Evolutionary conservation across 1,140 invertebrate genomes (phyloP).

Genomic region (Melitaea cinxia): DNA sequence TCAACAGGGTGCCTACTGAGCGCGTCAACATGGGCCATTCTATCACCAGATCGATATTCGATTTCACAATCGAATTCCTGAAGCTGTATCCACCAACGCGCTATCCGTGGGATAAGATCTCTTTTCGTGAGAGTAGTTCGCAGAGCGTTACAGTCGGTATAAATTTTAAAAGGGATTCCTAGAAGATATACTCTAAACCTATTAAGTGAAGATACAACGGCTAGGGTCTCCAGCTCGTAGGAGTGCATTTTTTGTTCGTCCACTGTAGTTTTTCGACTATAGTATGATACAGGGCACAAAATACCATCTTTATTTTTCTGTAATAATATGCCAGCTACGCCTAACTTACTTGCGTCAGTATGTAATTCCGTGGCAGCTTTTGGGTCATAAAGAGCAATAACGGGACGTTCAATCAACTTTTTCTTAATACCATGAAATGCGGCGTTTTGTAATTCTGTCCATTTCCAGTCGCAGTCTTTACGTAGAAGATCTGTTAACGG

Average conservation of each 20-base stretch:
- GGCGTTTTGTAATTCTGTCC: constrained; percentile 1
- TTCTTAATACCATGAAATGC: constrained; percentile 36
- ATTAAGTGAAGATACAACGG: constrained; percentile 68
- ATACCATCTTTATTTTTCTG: constrained; percentile 24
- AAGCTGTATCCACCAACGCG: constrained; percentile 36
- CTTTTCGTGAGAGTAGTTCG: constrained; percentile 31
- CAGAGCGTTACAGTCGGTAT: constrained; percentile 57
- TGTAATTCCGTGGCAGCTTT: constrained; percentile 35
- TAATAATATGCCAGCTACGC: constrained; percentile 43
- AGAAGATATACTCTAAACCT: constrained; percentile 72
- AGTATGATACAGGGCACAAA: constrained; percentile 41
- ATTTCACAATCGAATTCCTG: background rate
- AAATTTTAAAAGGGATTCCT: constrained; percentile 69
- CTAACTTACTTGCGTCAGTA: constrained; percentile 42
- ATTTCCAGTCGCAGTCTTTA: constrained; percentile 23
- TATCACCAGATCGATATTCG: background rate
- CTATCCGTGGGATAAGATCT: too few species aligned
- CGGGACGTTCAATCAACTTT: constrained; percentile 20
- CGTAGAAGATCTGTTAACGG: constrained; percentile 48
- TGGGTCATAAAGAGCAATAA: constrained; percentile 39
- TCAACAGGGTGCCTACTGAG: background rate
- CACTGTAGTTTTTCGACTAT: constrained; percentile 36
- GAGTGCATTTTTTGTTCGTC: constrained; percentile 36
- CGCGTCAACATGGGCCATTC: background rate
- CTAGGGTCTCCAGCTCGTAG: constrained; percentile 53